Evolutionary conservation across 2,888 invertebrate species (phyloP).

Genomic region (Blomia tropicalis): DNA sequence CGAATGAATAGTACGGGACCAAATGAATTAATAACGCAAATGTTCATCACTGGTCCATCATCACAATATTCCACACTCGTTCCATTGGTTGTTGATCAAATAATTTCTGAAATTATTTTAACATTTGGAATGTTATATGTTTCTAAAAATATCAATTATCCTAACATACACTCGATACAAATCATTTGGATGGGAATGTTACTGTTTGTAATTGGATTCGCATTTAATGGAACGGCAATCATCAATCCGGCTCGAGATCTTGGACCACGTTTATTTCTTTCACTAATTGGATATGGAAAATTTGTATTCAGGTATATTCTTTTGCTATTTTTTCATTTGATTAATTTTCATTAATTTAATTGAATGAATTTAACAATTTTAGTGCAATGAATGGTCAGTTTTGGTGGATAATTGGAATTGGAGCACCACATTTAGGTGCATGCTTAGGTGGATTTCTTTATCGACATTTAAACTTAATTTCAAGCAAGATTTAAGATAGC

Average conservation of each 20-base stretch:
- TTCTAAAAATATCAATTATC: not conserved
- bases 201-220: slow-evolving; percentile 39
- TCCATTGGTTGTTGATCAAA: not conserved
- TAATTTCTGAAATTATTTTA: not conserved
- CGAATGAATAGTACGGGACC: not conserved
- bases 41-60: not conserved
- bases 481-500: not conserved
- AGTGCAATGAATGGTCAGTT: slow-evolving; percentile 34
- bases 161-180: not conserved
- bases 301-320: slow-evolving; percentile 36
- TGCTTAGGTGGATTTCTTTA: slow-evolving; percentile 41
- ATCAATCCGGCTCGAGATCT: slow-evolving; percentile 47
- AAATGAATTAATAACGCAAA: not conserved
- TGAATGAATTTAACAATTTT: not conserved
- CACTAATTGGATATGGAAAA: slow-evolving; percentile 39
- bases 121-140: not conserved
- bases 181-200: slow-evolving; percentile 32
- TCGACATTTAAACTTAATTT: too few species aligned
- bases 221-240: slow-evolving; percentile 44
- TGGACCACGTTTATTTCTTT: slow-evolving; percentile 41
- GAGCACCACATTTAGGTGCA: slow-evolving; percentile 42
- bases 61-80: not conserved
- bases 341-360: slow-evolving; percentile 12
- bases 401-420: slow-evolving; percentile 41
- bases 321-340: slow-evolving; percentile 4